phyloP scores from a whole-genome alignment of 2,113 vertebrate species.

The Phyllostomus discolor region DNA sequence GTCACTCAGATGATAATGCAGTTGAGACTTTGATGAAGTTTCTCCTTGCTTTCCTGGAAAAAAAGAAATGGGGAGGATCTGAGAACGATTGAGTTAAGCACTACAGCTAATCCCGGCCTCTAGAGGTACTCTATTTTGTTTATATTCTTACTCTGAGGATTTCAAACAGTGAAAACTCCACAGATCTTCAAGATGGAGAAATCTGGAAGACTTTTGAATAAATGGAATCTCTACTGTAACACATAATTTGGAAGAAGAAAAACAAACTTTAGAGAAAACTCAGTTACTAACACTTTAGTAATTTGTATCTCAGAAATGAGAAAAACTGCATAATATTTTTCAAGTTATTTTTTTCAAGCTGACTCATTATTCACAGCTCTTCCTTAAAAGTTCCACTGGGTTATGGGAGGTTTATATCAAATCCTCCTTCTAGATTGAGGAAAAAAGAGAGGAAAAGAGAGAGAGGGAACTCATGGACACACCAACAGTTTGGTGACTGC shows the following conservation, averaged over 20 bases:
- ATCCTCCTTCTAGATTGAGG: background rate
- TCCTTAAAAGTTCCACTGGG: background rate
- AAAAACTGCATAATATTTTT: background rate
- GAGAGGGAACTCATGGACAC: too few species aligned
- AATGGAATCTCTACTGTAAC: background rate
- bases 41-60: conserved; percentile 87
- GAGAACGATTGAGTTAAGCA: conserved; percentile 77
- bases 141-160: conserved; percentile 4
- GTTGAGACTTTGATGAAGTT: conserved; percentile 83
- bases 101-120: conserved; percentile 46
- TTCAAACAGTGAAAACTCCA: background rate
- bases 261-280: background rate
- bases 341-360: background rate
- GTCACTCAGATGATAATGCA: conserved; percentile 84
- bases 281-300: background rate
- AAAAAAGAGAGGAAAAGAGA: too few species aligned
- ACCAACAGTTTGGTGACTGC: too few species aligned
- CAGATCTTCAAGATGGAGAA: conserved; percentile 3
- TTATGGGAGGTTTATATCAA: background rate
- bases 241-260: background rate
- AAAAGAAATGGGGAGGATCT: conserved; percentile 84
- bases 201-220: background rate
- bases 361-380: background rate
- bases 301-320: background rate
- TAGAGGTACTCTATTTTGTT: background rate